Evolutionary conservation across 37 sponge, comb jelly and placozoan genomes (phyloP).

Genomic region (Bolinopsis microptera): DNA sequence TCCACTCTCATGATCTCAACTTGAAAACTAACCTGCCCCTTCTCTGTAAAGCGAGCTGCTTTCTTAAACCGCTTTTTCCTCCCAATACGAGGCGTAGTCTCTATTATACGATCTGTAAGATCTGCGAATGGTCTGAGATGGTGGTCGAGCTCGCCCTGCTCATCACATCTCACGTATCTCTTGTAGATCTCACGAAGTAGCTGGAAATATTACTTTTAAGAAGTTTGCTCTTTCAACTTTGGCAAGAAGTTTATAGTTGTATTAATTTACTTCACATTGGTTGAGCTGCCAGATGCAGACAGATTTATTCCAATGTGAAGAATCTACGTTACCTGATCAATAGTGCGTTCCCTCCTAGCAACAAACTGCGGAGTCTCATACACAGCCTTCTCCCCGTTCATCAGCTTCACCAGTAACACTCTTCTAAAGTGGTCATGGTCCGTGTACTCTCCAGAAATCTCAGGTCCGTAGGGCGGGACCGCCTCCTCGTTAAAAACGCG

Average conservation of each 20-base stretch:
- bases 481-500: conserved; percentile 15
- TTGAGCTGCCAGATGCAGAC: too few species aligned
- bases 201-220: too few species aligned
- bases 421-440: conserved; percentile 39
- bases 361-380: conserved; percentile 50
- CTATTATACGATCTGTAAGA: neutral
- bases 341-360: neutral
- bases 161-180: neutral
- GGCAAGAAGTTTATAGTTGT: too few species aligned
- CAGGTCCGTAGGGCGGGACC: conserved; percentile 49
- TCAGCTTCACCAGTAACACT: conserved; percentile 22
- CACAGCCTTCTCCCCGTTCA: conserved; percentile 62
- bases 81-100: conserved; percentile 50
- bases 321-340: conserved; percentile 12
- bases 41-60: conserved; percentile 35
- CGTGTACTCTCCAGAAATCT: conserved; percentile 8
- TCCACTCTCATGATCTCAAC: too few species aligned
- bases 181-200: conserved; percentile 15
- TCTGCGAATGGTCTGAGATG: conserved; percentile 23
- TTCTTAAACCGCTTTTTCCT: conserved; percentile 29
- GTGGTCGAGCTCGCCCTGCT: neutral
- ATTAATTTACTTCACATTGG: too few species aligned
- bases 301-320: too few species aligned
- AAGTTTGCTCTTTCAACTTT: too few species aligned
- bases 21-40: conserved; percentile 63